phyloP scores from a whole-genome alignment of 2,113 vertebrate genomes.

The Grantiella picta region DNA sequence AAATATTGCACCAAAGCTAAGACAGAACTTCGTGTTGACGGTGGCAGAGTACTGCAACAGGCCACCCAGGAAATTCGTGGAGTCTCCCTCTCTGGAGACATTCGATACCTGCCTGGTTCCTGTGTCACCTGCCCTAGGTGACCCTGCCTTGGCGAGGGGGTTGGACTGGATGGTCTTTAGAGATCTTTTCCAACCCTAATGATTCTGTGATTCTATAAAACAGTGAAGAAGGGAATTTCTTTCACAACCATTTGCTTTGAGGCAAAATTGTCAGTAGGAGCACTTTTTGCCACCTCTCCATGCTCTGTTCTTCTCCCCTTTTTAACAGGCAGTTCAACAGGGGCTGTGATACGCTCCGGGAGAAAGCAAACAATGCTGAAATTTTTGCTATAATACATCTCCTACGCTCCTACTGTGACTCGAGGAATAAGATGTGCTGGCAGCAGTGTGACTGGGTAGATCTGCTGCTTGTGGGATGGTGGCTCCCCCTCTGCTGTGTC shows the following conservation, averaged over 20 bases:
- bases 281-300: not conserved
- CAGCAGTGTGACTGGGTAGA: not conserved
- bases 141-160: fast-evolving
- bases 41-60: not conserved
- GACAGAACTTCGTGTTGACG: not conserved
- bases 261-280: not conserved
- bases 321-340: not conserved
- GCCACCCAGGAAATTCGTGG: fast-evolving
- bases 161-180: not conserved
- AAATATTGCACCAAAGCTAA: not conserved
- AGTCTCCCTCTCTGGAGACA: not conserved
- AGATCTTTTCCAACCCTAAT: not conserved
- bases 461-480: not conserved
- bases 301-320: not conserved
- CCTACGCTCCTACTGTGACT: not conserved
- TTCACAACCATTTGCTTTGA: not conserved
- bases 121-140: not conserved
- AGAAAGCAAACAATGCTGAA: not conserved
- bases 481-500: not conserved
- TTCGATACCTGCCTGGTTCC: not conserved
- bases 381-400: fast-evolving
- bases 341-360: too few relatives aligned
- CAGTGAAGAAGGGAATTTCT: not conserved
- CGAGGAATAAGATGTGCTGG: not conserved
- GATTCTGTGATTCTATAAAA: not conserved